Percentiles rank a stretch among this genome's conserved stretches.
These are phyloP conservation scores for Platichthys stellatus DNA, from an alignment of 2,113 vertebrate genomes.

Conservation along the genomic window DNA sequence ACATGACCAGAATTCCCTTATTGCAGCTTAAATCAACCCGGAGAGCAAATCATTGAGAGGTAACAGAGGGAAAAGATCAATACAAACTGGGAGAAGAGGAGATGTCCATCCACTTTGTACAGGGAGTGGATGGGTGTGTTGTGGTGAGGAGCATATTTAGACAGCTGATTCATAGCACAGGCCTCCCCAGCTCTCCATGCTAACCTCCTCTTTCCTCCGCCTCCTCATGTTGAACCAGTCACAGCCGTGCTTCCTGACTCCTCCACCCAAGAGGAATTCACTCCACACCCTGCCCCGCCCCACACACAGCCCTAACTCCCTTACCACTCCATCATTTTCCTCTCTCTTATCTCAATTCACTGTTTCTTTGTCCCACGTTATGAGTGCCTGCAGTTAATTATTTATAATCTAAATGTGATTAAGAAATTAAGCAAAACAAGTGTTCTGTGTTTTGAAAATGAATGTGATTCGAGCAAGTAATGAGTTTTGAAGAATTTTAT, in stretches of 20 bases:
- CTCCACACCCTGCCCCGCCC: conserved; percentile 31
- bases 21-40: neutral
- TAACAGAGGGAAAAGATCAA: neutral
- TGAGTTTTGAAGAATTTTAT: no score
- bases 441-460: no score
- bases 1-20: no score
- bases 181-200: conserved; percentile 56
- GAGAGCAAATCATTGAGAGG: neutral
- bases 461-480: no score
- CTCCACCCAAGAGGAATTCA: conserved; percentile 38
- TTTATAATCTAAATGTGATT: no score
- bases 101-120: conserved; percentile 14
- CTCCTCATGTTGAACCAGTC: conserved; percentile 52
- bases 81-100: neutral
- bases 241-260: conserved; percentile 30
- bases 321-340: neutral
- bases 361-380: neutral
- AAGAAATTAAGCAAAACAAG: no score
- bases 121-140: conserved; percentile 63
- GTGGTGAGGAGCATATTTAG: conserved; percentile 70
- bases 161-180: conserved; percentile 76
- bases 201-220: conserved; percentile 49
- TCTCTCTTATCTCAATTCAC: neutral
- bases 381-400: no score
- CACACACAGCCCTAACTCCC: conserved; percentile 12